phyloP scores from a whole-genome alignment of 2,888 invertebrate genomes.

The Lepidonotus clava region DNA sequence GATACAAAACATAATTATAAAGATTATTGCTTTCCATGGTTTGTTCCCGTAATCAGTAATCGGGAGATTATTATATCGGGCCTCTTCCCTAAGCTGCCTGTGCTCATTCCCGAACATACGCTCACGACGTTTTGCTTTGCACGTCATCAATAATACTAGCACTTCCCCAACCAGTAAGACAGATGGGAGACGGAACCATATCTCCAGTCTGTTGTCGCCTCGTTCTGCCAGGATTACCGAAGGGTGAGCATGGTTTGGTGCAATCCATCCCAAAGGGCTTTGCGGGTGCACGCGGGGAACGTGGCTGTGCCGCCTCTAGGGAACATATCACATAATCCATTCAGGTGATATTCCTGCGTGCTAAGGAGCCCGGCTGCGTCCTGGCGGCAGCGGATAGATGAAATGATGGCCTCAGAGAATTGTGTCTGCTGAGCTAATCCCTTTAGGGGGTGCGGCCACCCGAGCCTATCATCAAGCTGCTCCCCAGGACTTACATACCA shows the following conservation, averaged over 20 bases:
- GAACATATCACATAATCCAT: not conserved
- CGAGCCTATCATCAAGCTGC: not conserved
- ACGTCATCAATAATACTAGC: no score
- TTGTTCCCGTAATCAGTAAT: no score
- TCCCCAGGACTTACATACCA: no score
- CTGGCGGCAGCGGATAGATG: not conserved
- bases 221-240: not conserved
- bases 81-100: no score
- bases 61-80: no score
- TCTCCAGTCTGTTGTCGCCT: not conserved
- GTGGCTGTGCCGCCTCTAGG: not conserved
- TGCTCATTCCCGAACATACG: no score
- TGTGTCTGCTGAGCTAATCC: not conserved
- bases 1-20: no score
- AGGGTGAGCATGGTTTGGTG: not conserved
- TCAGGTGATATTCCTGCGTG: not conserved
- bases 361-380: not conserved
- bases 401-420: not conserved
- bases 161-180: no score
- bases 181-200: not conserved
- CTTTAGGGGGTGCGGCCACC: not conserved
- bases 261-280: constrained; percentile 21
- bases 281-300: not conserved
- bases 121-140: no score
- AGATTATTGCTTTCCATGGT: no score